A percentile compares a stretch with the other conserved stretches of the same genome.
phyloP scores from a whole-genome alignment of 2,113 vertebrate species.

The Paramormyrops kingsleyae region DNA sequence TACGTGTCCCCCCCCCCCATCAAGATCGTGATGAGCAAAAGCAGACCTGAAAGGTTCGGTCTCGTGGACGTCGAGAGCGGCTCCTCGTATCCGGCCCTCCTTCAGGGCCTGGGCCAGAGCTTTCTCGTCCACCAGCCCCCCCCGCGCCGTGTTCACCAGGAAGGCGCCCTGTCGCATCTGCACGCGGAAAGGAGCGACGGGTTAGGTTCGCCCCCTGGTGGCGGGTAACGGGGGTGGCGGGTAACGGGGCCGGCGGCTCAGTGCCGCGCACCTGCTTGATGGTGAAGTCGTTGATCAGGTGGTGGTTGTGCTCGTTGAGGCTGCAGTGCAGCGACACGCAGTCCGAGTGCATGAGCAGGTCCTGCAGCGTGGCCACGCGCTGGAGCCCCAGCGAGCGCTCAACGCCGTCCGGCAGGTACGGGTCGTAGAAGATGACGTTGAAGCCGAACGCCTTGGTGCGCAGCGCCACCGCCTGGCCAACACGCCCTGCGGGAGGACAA shows the following conservation, averaged over 20 bases:
- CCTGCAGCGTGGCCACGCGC: constrained; percentile 70
- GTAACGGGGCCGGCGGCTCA: background rate
- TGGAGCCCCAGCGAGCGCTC: constrained; percentile 73
- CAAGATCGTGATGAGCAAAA: background rate
- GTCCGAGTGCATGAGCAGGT: constrained; percentile 74
- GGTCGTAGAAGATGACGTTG: constrained; percentile 73
- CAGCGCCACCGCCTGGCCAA: constrained; percentile 73
- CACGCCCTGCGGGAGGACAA: constrained; percentile 53
- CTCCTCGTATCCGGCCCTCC: constrained; percentile 71
- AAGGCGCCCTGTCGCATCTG: constrained; percentile 76
- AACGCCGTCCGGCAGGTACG: constrained; percentile 70
- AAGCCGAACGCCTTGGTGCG: constrained; percentile 73
- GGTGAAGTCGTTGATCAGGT: constrained; percentile 80
- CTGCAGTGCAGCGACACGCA: constrained; percentile 76
- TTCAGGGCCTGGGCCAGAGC: constrained; percentile 73
- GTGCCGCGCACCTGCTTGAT: constrained; percentile 67
- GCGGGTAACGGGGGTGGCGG: background rate
- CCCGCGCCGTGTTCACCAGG: constrained; percentile 72
- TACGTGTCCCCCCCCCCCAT: background rate
- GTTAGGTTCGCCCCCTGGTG: background rate
- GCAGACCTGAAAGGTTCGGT: constrained; percentile 72
- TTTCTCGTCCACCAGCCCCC: constrained; percentile 72
- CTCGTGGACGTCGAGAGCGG: constrained; percentile 69
- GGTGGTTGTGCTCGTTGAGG: constrained; percentile 76
- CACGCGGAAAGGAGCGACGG: background rate